Conservation (phyloP, 2,797 vertebrate species). For the Aeoliscus strigatus region DNA sequence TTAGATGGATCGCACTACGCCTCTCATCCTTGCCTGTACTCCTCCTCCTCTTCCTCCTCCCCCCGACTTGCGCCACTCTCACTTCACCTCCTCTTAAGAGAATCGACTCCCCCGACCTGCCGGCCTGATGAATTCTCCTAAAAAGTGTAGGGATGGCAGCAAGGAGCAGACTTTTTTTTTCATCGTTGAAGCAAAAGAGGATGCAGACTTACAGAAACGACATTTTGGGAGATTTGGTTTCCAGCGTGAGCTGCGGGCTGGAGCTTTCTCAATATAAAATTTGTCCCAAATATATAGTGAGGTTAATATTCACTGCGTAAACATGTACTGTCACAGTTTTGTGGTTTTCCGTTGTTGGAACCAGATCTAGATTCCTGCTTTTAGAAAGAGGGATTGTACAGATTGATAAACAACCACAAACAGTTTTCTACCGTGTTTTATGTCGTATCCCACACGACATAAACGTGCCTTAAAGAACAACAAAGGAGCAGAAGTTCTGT, state of each 20-base stretch:
- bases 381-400: constrained; percentile 17
- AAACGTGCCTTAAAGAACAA: too few relatives aligned
- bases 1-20: constrained; percentile 48
- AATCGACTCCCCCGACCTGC: constrained; percentile 41
- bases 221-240: constrained; percentile 7
- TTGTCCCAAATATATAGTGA: constrained; percentile 1
- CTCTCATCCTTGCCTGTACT: constrained; percentile 31
- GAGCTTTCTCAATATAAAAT: constrained; percentile 1
- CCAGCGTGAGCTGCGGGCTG: constrained; percentile 10
- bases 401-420: constrained; percentile 17
- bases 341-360: too few relatives aligned
- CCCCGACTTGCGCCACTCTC: constrained; percentile 19
- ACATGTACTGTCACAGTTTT: too few relatives aligned
- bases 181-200: constrained; percentile 17
- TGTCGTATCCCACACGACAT: too few relatives aligned
- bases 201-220: constrained; percentile 17
- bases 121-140: constrained; percentile 43
- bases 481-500: constrained; percentile 16
- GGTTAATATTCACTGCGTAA: constrained; percentile 9
- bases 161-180: constrained; percentile 33
- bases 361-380: too few relatives aligned
- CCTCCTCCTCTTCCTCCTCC: constrained; percentile 42
- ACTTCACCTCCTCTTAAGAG: constrained; percentile 30
- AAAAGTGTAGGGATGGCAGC: constrained; percentile 27
- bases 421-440: too few relatives aligned